phyloP scores from a whole-genome alignment of 2,888 invertebrate genomes.

The Leucozona laternaria region DNA sequence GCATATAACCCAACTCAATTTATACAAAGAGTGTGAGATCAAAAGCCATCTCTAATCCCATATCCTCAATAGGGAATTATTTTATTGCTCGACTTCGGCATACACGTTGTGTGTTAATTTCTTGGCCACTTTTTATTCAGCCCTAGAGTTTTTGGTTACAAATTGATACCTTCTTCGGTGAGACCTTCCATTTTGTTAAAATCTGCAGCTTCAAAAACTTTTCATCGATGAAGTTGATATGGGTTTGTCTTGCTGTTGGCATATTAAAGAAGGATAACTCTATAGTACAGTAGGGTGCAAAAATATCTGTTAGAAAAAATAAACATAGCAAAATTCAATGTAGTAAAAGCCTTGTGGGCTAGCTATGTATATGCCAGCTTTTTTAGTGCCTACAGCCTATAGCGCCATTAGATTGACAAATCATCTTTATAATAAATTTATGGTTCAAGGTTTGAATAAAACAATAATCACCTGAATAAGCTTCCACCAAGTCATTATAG shows the following conservation, averaged over 20 bases:
- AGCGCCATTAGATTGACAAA: too few relatives aligned
- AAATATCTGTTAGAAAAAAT: too few relatives aligned
- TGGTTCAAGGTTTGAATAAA: too few relatives aligned
- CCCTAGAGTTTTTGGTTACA: slow-evolving; percentile 59
- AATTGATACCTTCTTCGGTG: slow-evolving; percentile 33
- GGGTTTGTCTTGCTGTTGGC: slow-evolving; percentile 7
- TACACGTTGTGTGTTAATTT: slow-evolving; percentile 66
- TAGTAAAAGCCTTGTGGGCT: too few relatives aligned
- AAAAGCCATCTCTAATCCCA: slow-evolving; percentile 9
- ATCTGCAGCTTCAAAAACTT: slow-evolving; percentile 8
- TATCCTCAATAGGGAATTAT: slow-evolving; percentile 50
- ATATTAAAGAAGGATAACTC: slow-evolving; percentile 4
- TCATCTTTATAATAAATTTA: too few relatives aligned
- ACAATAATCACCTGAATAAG: too few relatives aligned
- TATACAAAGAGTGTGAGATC: background rate
- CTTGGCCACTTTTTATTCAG: slow-evolving; percentile 71
- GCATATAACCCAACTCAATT: background rate
- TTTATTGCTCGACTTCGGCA: slow-evolving; percentile 66
- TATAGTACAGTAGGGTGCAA: background rate
- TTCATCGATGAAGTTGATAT: slow-evolving; percentile 16
- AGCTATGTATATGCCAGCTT: too few relatives aligned
- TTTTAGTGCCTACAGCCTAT: too few relatives aligned
- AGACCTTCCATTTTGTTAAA: slow-evolving; percentile 1
- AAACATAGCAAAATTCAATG: too few relatives aligned
- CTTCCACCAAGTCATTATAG: too few relatives aligned